Conservation (phyloP, 2,797 vertebrate genomes). For the Mus spretus region DNA sequence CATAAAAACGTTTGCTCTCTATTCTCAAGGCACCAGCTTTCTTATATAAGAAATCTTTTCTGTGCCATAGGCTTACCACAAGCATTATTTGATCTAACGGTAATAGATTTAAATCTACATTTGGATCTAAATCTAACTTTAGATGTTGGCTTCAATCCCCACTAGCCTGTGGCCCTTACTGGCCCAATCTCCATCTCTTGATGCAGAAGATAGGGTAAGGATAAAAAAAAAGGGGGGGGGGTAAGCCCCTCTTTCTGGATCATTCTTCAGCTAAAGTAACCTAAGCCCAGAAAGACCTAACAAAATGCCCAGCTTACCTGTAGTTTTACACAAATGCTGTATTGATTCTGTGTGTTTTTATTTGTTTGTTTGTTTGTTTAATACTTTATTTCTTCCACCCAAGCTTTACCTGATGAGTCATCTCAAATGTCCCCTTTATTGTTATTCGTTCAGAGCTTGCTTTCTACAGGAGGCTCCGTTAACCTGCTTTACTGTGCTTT, state of each 20-base stretch:
- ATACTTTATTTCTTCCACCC: neutral
- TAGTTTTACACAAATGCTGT: neutral
- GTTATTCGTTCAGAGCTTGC: neutral
- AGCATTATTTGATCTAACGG: neutral
- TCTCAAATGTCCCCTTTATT: neutral
- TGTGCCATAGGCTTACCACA: conserved; percentile 1
- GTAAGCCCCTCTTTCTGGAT: neutral
- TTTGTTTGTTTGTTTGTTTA: neutral
- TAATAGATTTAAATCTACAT: neutral
- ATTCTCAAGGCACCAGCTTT: neutral
- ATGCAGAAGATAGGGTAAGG: neutral
- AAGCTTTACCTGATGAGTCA: neutral
- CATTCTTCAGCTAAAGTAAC: neutral
- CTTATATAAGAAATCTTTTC: neutral
- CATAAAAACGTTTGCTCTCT: neutral
- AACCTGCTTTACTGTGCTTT: neutral
- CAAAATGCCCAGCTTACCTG: neutral
- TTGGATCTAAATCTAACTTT: neutral
- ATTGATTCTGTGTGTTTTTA: neutral
- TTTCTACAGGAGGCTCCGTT: neutral
- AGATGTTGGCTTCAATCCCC: neutral
- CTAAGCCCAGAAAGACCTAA: neutral
- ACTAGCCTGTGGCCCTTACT: neutral
- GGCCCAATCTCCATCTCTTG: neutral
- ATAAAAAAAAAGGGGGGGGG: neutral